These are phyloP conservation scores for Zeugodacus cucurbitae DNA, from an alignment of 1,140 invertebrate species.

Conservation along the genomic window DNA sequence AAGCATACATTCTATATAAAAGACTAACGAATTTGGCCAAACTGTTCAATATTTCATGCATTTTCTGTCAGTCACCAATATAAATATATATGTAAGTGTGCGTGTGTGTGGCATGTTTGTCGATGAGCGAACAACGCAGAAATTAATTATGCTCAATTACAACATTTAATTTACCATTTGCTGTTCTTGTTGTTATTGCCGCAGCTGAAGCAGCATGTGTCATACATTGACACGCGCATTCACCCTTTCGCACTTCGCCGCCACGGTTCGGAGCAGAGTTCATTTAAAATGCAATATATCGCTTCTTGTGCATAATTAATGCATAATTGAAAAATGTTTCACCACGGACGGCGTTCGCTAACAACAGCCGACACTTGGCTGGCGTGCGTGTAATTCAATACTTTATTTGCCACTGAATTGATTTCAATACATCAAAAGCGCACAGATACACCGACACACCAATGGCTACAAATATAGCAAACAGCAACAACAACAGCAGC, in stretches of 20 bases:
- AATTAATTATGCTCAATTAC: slow-evolving; percentile 37
- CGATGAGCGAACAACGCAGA: not conserved
- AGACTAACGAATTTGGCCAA: not conserved
- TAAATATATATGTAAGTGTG: not conserved
- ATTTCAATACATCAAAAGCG: not conserved
- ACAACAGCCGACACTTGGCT: not conserved
- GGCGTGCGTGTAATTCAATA: slow-evolving; percentile 14
- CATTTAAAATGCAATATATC: slow-evolving; percentile 20
- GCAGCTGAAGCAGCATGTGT: not conserved
- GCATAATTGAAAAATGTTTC: slow-evolving; percentile 31
- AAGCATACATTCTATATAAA: not conserved
- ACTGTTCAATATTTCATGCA: not conserved
- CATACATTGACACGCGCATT: not conserved
- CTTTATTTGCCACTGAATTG: slow-evolving; percentile 34
- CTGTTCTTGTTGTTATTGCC: not conserved
- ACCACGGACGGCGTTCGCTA: too few relatives aligned
- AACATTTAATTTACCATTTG: slow-evolving; percentile 9
- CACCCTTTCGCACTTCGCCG: not conserved
- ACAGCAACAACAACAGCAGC: not conserved
- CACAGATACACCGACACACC: not conserved
- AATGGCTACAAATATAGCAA: too few relatives aligned
- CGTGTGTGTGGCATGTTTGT: not conserved
- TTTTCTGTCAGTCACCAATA: not conserved
- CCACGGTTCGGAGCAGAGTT: not conserved
- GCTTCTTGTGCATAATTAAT: slow-evolving; percentile 1